A percentile compares a stretch with the other conserved stretches of the same genome.
Conservation (phyloP, 2,888 invertebrate genomes). For the Hanleya hanleyi region DNA sequence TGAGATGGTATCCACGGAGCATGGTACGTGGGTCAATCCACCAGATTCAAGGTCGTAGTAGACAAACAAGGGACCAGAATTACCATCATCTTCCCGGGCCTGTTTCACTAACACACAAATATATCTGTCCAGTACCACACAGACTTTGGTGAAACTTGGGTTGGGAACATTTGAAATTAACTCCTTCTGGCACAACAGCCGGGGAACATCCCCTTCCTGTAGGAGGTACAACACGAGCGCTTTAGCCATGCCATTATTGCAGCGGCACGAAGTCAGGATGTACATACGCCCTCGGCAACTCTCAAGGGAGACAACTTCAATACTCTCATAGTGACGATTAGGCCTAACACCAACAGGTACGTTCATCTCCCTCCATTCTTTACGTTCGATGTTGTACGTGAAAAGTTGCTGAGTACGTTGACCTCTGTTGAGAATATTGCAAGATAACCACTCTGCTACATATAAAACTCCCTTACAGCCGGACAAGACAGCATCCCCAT, state of each 20-base stretch:
- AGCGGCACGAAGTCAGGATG: conserved; percentile 22
- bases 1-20: not conserved
- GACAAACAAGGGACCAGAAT: not conserved
- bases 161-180: conserved; percentile 24
- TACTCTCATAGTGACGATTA: conserved; percentile 34
- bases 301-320: conserved; percentile 39
- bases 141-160: conserved; percentile 38
- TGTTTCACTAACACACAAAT: conserved; percentile 40
- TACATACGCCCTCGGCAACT: conserved; percentile 42
- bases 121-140: conserved; percentile 38
- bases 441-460: conserved; percentile 39
- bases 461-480: not conserved
- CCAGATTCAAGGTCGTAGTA: not conserved
- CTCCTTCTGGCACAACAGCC: not conserved
- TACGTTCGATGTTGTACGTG: conserved; percentile 42
- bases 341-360: conserved; percentile 39
- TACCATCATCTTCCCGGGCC: not conserved
- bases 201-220: not conserved
- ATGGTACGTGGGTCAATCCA: not conserved
- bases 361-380: conserved; percentile 46
- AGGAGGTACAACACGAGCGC: not conserved
- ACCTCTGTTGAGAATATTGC: not conserved
- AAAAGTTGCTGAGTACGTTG: conserved; percentile 14
- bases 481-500: not conserved
- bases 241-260: not conserved